Evolutionary conservation across 35 echinoderm and acorn worm genomes (phyloP).

Genomic region (Ophiothrix spiculata): DNA sequence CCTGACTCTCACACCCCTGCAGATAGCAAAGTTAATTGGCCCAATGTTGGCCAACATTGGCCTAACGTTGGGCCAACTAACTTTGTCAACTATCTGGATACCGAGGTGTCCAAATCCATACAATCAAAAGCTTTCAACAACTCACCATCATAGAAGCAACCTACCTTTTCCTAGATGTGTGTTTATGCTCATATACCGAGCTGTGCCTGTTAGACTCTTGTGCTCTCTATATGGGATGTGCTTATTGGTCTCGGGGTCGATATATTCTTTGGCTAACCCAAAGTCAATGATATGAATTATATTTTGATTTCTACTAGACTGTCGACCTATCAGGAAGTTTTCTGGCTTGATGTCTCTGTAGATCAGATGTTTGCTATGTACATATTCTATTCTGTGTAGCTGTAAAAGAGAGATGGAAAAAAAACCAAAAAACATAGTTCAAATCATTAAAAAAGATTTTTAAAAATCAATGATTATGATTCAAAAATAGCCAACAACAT

Average conservation of each 20-base stretch:
- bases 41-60: too few species aligned
- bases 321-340: constrained; percentile 97
- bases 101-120: too few species aligned
- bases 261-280: constrained; percentile 99
- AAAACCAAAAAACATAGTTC: too few species aligned
- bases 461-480: too few species aligned
- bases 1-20: too few species aligned
- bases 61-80: too few species aligned
- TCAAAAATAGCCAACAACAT: too few species aligned
- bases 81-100: too few species aligned
- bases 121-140: too few species aligned
- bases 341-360: constrained; percentile 99
- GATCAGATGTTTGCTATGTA: constrained; percentile 99
- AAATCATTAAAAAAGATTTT: too few species aligned
- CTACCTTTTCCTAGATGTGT: constrained; percentile 99
- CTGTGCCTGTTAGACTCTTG: constrained; percentile 99
- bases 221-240: constrained; percentile 99
- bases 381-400: constrained; percentile 99
- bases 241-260: constrained; percentile 99
- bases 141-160: too few species aligned
- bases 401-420: constrained; percentile 37
- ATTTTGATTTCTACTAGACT: constrained; percentile 73
- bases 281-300: constrained; percentile 98
- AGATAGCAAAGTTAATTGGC: too few species aligned
- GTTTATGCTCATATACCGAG: constrained; percentile 99